A percentile compares a stretch with the other conserved stretches of the same genome.
Conservation (phyloP, 2,888 invertebrate species). For the Drosophila pseudotakahashii region DNA sequence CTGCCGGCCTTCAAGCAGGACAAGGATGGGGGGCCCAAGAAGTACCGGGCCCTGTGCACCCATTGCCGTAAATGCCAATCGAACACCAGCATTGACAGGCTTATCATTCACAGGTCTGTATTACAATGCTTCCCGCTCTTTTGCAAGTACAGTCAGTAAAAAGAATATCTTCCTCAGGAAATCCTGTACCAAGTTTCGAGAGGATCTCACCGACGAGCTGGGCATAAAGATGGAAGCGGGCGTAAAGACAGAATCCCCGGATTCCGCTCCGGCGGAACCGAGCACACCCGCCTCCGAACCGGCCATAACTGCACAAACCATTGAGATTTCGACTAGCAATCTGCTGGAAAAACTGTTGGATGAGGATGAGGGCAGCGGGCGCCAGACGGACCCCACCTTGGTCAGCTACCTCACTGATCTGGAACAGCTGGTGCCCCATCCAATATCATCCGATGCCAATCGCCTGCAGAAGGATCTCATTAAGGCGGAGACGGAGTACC, state of each 20-base stretch:
- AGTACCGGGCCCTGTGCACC: constrained; percentile 31
- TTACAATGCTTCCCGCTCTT: background rate
- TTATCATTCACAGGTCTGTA: constrained; percentile 37
- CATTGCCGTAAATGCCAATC: constrained; percentile 39
- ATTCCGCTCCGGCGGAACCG: background rate
- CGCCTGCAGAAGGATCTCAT: constrained; percentile 44
- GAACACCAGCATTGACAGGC: constrained; percentile 43
- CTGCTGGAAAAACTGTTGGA: constrained; percentile 34
- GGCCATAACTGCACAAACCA: background rate
- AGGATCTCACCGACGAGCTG: constrained; percentile 34
- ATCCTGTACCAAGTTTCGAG: constrained; percentile 19
- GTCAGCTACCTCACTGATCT: constrained; percentile 28
- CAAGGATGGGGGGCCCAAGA: constrained; percentile 12
- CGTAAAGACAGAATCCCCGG: background rate
- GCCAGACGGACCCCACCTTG: constrained; percentile 1
- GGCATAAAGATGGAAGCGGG: background rate
- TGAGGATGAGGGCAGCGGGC: constrained; percentile 26
- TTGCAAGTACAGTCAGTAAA: background rate
- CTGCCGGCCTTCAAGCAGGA: constrained; percentile 13
- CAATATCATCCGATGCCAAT: constrained; percentile 18
- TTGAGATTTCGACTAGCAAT: background rate
- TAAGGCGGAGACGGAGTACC: constrained; percentile 42
- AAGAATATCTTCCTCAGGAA: constrained; percentile 12
- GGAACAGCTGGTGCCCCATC: constrained; percentile 21
- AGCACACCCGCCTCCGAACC: background rate